A percentile compares a stretch with the other conserved stretches of the same genome.
These are phyloP conservation scores for Labroides dimidiatus DNA, from an alignment of 2,797 vertebrate species.

Conservation along the genomic window DNA sequence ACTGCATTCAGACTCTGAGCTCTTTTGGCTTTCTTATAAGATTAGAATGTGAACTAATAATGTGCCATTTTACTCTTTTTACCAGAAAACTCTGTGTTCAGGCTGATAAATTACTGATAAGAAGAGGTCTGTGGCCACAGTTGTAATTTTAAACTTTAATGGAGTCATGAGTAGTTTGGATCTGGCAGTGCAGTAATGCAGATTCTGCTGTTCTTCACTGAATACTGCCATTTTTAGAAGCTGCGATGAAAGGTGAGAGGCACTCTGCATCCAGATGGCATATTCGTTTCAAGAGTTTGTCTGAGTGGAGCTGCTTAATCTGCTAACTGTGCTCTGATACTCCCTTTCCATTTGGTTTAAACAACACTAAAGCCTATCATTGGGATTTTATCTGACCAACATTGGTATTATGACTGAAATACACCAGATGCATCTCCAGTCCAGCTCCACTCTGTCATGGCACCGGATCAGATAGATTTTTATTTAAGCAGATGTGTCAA, in stretches of 20 bases:
- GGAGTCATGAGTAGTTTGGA: conserved; percentile 36
- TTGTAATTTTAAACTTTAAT: conserved; percentile 44
- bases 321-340: conserved; percentile 26
- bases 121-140: conserved; percentile 18
- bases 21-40: neutral
- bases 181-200: conserved; percentile 40
- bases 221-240: conserved; percentile 58
- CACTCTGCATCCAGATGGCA: conserved; percentile 39
- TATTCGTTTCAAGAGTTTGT: conserved; percentile 43
- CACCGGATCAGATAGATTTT: too few relatives aligned
- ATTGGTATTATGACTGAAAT: too few relatives aligned
- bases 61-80: too few relatives aligned
- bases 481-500: too few relatives aligned
- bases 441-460: too few relatives aligned
- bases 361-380: conserved; percentile 20
- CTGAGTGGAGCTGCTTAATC: conserved; percentile 30
- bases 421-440: too few relatives aligned
- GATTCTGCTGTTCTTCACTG: conserved; percentile 37
- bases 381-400: conserved; percentile 7
- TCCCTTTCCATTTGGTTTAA: neutral
- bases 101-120: conserved; percentile 19
- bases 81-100: neutral
- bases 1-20: neutral
- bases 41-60: too few relatives aligned
- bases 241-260: conserved; percentile 46